phyloP scores from a whole-genome alignment of 1,140 invertebrate species.

The Drosophila ironensis region DNA sequence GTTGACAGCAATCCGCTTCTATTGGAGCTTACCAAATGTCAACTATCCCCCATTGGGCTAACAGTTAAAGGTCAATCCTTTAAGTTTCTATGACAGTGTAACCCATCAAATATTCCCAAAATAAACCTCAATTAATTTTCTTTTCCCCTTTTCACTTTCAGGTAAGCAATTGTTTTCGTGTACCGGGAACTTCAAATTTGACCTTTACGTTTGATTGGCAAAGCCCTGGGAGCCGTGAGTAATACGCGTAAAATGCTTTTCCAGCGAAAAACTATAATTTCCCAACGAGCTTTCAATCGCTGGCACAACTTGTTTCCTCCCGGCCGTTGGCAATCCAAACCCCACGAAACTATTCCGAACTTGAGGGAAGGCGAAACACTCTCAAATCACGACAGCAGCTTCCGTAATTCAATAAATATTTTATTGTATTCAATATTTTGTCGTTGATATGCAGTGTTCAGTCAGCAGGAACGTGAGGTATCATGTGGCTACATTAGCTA shows the following conservation, averaged over 20 bases:
- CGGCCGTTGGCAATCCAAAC: neutral
- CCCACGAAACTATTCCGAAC: constrained; percentile 11
- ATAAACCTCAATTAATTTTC: neutral
- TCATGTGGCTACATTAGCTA: no score
- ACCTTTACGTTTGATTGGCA: neutral
- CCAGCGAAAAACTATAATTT: constrained; percentile 21
- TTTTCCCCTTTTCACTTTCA: constrained; percentile 21
- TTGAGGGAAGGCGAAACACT: constrained; percentile 8
- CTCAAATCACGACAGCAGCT: constrained; percentile 63
- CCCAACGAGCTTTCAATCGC: constrained; percentile 18
- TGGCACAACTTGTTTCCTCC: constrained; percentile 13
- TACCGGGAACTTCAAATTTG: neutral
- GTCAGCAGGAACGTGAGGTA: neutral
- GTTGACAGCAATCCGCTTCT: constrained; percentile 1
- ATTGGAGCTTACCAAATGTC: constrained; percentile 2
- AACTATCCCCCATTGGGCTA: constrained; percentile 1
- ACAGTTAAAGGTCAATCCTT: neutral
- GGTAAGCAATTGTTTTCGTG: constrained; percentile 35
- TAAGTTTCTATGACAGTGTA: no score
- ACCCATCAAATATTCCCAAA: neutral
- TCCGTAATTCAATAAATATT: constrained; percentile 77
- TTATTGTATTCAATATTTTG: constrained; percentile 59
- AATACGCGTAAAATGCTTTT: constrained; percentile 10
- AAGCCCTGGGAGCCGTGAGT: neutral
- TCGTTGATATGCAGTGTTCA: constrained; percentile 28